Base-by-base conservation (phyloP, 2,797 vertebrate species). In the Avahi laniger region DNA sequence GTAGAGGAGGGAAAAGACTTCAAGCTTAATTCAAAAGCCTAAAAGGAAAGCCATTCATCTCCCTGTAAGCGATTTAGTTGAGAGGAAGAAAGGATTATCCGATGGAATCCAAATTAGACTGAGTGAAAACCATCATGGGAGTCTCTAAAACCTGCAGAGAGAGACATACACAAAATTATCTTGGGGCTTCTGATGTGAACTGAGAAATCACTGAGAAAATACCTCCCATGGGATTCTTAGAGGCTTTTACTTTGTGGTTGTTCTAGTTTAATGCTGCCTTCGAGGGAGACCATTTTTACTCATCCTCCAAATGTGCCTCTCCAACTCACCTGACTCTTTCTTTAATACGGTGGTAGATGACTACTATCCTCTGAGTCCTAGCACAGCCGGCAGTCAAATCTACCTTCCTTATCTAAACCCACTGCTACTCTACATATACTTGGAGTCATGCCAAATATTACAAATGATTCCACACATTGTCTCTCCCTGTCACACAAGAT, bases 21-120 rank as follows among this genome's bases (percentile, higher is more conserved):
- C 54, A 73, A 61, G 48, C 4, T 89, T 61, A 81, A 14, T 52
- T 91, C 11, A 43, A 89, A 89, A 93, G 20, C 52, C 7, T 72
- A 7, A 30, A 78, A 89, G 17, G 8, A 63, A 86, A 83, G 4
- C 3, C 73, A 76, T 92, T 59, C 5, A 48, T 48, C 14, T 63
- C 26, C 26, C 8, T 52, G 4, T 83, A 79, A 48, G 5, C 70
- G 7, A 52, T 75, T 93, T 18, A 70, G 22, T 61, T 70, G 24
- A 72, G 33, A 78, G 18, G 6, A 86, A 65, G 69, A 65, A 82
- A 86, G 12, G 26, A 73, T 95, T 89, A 54, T 67, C 63, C n/a
- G 72, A 14, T 48, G 70, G 26, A 48, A 59, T 72, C 26, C 24
- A 82, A 72, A 72, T 33, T 26, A 41, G 46, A 67, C 28, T 70